These are phyloP conservation scores for Calypte anna DNA, from an alignment of 2,113 vertebrate genomes.

Conservation along the genomic window DNA sequence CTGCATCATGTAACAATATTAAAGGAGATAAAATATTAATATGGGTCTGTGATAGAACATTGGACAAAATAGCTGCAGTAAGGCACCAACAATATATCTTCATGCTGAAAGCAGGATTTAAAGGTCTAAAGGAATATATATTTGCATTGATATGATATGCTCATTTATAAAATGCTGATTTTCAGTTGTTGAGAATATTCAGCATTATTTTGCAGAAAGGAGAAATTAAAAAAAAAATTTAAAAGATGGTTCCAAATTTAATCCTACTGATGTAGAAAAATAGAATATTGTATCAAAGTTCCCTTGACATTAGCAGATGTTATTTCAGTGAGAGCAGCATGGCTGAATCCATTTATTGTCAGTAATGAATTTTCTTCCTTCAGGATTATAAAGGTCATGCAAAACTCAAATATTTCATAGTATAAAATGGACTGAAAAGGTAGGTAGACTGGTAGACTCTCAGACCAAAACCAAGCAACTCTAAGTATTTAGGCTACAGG, in stretches of 20 bases:
- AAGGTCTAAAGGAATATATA: conserved; percentile 38
- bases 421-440: not conserved
- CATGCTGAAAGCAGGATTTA: conserved; percentile 64
- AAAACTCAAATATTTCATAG: conserved; percentile 3
- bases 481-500: not conserved
- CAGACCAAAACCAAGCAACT: not conserved
- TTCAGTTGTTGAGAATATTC: conserved; percentile 22
- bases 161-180: conserved; percentile 50
- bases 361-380: conserved; percentile 5
- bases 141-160: not conserved
- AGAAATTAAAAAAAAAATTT: not conserved
- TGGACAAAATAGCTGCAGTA: conserved; percentile 66
- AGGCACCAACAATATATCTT: conserved; percentile 67
- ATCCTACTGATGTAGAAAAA: not conserved
- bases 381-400: not conserved
- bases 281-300: not conserved
- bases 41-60: conserved; percentile 68
- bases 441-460: not conserved
- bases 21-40: conserved; percentile 82
- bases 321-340: not conserved
- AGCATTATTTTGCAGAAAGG: not conserved
- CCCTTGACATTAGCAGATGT: not conserved
- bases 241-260: not conserved
- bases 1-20: conserved; percentile 82
- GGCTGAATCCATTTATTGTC: not conserved